Evolutionary conservation across 2,113 vertebrate species (phyloP).

Genomic region (Cichladusa arquata): DNA sequence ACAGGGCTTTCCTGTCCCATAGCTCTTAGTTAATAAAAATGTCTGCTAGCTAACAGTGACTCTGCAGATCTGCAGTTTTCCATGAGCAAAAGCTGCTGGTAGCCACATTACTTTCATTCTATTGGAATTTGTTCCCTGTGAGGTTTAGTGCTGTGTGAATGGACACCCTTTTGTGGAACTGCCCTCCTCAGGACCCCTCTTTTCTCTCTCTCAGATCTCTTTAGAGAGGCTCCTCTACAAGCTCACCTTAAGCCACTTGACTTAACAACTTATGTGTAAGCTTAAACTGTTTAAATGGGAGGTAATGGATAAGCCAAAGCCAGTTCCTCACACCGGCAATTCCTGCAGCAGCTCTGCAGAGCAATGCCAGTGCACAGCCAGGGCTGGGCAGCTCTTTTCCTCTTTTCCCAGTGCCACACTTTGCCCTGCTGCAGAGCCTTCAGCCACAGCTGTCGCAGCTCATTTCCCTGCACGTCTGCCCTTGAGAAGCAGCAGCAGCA

Average conservation of each 20-base stretch:
- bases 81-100: neutral
- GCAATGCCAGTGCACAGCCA: fast-evolving
- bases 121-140: neutral
- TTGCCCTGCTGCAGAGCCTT: neutral
- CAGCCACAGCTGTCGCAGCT: neutral
- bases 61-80: neutral
- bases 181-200: neutral
- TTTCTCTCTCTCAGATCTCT: neutral
- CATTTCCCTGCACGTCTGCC: neutral
- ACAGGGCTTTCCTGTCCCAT: neutral
- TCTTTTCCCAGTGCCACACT: neutral
- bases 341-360: neutral
- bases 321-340: fast-evolving
- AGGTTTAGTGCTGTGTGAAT: neutral
- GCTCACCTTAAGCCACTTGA: neutral
- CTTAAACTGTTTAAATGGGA: neutral
- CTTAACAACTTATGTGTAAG: neutral
- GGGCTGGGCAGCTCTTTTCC: neutral
- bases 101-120: neutral
- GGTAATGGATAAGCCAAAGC: fast-evolving
- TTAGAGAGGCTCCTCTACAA: neutral
- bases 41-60: neutral
- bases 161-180: neutral
- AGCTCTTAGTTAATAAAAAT: neutral
- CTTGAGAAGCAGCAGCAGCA: neutral